phyloP scores from a whole-genome alignment of 2,113 vertebrate genomes.

The Crotalus tigris region DNA sequence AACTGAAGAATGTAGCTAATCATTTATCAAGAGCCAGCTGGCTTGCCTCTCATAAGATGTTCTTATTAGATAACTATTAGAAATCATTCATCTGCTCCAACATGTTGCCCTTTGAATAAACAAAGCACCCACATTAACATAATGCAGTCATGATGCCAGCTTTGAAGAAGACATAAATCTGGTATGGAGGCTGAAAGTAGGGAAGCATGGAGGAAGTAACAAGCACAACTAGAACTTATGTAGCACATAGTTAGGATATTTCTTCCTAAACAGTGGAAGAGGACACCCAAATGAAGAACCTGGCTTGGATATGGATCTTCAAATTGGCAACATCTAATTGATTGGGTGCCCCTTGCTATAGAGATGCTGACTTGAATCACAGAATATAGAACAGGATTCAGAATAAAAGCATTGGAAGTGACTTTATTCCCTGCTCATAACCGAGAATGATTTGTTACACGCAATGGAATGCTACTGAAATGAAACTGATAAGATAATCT shows the following conservation, averaged over 20 bases:
- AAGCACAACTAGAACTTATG: not conserved
- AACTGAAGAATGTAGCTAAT: conserved; percentile 23
- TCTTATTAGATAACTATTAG: conserved; percentile 36
- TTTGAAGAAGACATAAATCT: not conserved
- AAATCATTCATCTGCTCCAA: conserved; percentile 27
- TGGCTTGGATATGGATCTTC: not conserved
- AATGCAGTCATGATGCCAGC: not conserved
- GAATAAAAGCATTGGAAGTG: not conserved
- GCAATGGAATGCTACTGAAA: not conserved
- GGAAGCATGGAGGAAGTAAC: not conserved
- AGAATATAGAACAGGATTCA: no score
- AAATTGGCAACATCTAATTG: not conserved
- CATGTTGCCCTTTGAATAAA: conserved; percentile 27
- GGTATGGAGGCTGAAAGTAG: not conserved
- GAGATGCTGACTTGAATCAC: not conserved
- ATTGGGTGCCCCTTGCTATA: not conserved
- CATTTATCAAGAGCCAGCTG: conserved; percentile 32
- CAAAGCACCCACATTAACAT: not conserved
- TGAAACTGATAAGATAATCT: not conserved
- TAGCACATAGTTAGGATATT: not conserved
- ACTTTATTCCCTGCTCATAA: not conserved
- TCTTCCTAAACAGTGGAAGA: not conserved
- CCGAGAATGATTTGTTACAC: not conserved
- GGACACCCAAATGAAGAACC: not conserved
- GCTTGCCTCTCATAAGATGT: conserved; percentile 16